Evolutionary conservation across 1,140 invertebrate genomes (phyloP).

Genomic region (Hesperophylax magnus): DNA sequence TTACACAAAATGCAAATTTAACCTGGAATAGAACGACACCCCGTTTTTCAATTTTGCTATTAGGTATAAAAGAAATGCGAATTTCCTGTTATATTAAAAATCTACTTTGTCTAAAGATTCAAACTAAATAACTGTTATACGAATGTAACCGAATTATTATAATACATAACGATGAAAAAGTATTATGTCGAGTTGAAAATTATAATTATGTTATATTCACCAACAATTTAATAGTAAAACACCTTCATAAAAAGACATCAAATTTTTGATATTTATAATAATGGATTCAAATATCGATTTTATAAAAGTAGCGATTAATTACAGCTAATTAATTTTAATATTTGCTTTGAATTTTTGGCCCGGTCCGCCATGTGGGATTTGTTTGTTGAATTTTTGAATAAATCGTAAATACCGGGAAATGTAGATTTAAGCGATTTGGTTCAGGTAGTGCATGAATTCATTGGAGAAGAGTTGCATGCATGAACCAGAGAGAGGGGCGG

Average conservation of each 20-base stretch:
- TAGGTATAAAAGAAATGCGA: constrained; percentile 42
- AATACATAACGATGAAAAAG: constrained; percentile 25
- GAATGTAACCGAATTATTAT: constrained; percentile 43
- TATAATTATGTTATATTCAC: constrained; percentile 6
- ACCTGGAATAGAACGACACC: constrained; percentile 40
- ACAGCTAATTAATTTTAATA: constrained; percentile 17
- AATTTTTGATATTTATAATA: constrained; percentile 12
- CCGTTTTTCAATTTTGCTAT: constrained; percentile 38
- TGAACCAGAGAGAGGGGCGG: constrained; percentile 61
- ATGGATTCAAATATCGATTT: constrained; percentile 12
- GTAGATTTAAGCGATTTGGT: constrained; percentile 70
- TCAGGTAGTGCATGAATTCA: constrained; percentile 73
- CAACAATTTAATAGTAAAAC: constrained; percentile 37
- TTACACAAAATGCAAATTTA: constrained; percentile 42
- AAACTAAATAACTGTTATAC: constrained; percentile 40
- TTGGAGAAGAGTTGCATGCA: constrained; percentile 74
- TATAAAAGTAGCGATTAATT: constrained; percentile 14
- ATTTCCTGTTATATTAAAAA: constrained; percentile 34
- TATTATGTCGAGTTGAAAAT: constrained; percentile 17
- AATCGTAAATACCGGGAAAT: not conserved
- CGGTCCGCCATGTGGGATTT: not conserved
- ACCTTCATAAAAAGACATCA: constrained; percentile 34
- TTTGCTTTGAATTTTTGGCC: not conserved
- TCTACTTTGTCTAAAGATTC: constrained; percentile 44
- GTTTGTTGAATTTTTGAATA: no score